Base-by-base conservation (phyloP, 2,113 vertebrate genomes). In the Odontesthes bonariensis region DNA sequence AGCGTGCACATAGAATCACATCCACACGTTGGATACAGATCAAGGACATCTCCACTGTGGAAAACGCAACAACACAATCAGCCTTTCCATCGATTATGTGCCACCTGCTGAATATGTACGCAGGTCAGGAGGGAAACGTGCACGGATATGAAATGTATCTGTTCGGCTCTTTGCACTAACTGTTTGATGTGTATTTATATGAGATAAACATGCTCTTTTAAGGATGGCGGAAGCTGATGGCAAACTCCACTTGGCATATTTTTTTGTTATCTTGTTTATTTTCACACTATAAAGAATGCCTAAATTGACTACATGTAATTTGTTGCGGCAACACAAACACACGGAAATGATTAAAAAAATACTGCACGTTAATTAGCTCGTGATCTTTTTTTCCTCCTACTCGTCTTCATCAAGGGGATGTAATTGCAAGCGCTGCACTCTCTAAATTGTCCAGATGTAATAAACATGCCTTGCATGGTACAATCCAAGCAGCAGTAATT, bases 21-120 rank as follows among this genome's bases (percentile, higher is more conserved):
- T 42, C 58, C 27, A 38, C 51, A 53, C 55, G 23, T 72, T 83
- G 86, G 84, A 84, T 86, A 82, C 44, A 77, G 83, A 92, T 90
- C 83, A 88, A 88, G 79, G 77, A 83, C 79, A 70, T 72, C 71
- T 82, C 74, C 60, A 51, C 69, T 57, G 73, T 77, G 73, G 80
- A 51, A 68, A 80, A 76, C 73, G 51, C 75, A 78, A 54, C 73
- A 72, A 75, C 82, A 75, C 60, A 56, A 71, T 61, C 74, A 83
- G 64, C 69, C 42, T 68, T 60, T 69, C 62, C 73, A 75, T 85
- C 69, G 49, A 75, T 58, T 22, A 74, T 85, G 80, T 86, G 84
- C 62, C 38, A 75, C 87, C 80, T 86, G 86, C 62, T 77, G 58
- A 68, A 60, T 54, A 56, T 47, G 46, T 49, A 49, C 10, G 1